Conservation (phyloP, 1,140 invertebrate species). For the Leptinotarsa defecta region DNA sequence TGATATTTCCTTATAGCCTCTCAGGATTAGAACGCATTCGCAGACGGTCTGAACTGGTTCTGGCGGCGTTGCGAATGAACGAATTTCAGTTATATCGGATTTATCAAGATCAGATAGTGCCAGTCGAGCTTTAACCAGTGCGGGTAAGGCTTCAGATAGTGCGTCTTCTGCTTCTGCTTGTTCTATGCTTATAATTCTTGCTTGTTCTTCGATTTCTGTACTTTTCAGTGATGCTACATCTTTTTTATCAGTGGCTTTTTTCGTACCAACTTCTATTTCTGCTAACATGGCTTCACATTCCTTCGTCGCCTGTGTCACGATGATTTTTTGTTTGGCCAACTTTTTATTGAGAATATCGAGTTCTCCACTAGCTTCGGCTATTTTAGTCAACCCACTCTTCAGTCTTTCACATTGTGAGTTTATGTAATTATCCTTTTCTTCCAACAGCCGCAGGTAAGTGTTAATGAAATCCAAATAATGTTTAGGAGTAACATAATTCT, state of each 20-base stretch:
- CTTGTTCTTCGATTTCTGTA: conserved; percentile 78
- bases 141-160: conserved; percentile 78
- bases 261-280: conserved; percentile 65
- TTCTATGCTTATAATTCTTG: conserved; percentile 75
- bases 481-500: conserved; percentile 87
- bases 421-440: conserved; percentile 71
- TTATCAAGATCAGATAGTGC: conserved; percentile 84
- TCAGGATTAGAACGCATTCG: conserved; percentile 84
- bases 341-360: conserved; percentile 74
- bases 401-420: conserved; percentile 70
- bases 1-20: conserved; percentile 77
- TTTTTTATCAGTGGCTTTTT: conserved; percentile 71
- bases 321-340: conserved; percentile 75
- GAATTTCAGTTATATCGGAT: conserved; percentile 88
- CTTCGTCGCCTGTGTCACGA: conserved; percentile 74
- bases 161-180: conserved; percentile 81
- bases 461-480: conserved; percentile 87
- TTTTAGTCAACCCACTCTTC: conserved; percentile 74
- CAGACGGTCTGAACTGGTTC: conserved; percentile 84
- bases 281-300: conserved; percentile 74
- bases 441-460: conserved; percentile 74
- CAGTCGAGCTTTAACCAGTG: conserved; percentile 75
- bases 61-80: conserved; percentile 88
- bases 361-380: conserved; percentile 77
- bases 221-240: conserved; percentile 75